Percentiles rank a stretch among this genome's conserved stretches.
These are phyloP conservation scores for Ranitomeya imitator DNA, from an alignment of 2,113 vertebrate genomes.

Conservation along the genomic window DNA sequence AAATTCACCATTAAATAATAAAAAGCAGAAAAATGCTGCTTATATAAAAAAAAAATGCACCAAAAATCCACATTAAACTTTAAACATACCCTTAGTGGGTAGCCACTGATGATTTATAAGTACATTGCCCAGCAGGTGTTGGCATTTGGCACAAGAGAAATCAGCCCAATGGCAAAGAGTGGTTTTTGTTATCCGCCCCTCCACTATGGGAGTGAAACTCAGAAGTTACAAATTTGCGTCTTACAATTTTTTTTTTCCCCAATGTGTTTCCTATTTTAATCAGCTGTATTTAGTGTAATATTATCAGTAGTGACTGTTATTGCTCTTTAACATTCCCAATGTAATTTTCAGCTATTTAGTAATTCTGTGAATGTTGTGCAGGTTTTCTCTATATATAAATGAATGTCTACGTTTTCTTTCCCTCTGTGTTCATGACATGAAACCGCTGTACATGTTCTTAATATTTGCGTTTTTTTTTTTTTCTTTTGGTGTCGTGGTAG, in stretches of 20 bases:
- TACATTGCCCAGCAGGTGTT: neutral
- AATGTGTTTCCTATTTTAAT: too few relatives aligned
- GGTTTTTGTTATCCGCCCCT: neutral
- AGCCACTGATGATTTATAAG: neutral
- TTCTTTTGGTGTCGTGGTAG: neutral
- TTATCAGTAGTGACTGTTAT: neutral
- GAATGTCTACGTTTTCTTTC: too few relatives aligned
- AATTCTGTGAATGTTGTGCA: neutral
- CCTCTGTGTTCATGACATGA: too few relatives aligned
- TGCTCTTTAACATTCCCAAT: neutral
- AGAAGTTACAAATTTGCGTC: too few relatives aligned
- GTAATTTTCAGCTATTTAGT: neutral
- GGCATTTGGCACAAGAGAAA: neutral
- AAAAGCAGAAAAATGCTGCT: too few relatives aligned
- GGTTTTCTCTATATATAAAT: too few relatives aligned
- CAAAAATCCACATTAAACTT: too few relatives aligned
- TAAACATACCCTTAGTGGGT: too few relatives aligned
- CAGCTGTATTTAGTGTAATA: neutral
- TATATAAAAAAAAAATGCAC: too few relatives aligned
- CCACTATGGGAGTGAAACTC: neutral
- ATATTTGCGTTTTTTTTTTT: neutral
- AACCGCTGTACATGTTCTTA: neutral
- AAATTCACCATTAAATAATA: too few relatives aligned
- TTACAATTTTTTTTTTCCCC: too few relatives aligned
- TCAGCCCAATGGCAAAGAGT: neutral